phyloP scores from a whole-genome alignment of 2,797 vertebrate genomes.

The Mus caroli region DNA sequence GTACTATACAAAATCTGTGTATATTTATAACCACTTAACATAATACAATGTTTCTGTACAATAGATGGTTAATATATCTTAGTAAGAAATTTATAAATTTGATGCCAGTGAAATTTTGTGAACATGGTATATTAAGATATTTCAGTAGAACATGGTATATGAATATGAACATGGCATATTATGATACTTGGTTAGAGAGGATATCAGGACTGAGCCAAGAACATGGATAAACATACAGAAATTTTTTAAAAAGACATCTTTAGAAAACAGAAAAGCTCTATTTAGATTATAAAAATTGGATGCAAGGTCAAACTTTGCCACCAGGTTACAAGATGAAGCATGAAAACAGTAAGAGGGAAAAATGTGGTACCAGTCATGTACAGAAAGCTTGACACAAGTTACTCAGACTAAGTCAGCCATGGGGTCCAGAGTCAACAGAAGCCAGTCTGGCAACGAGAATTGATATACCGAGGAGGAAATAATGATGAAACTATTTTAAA shows the following conservation, averaged over 20 bases:
- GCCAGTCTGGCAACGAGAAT: constrained; percentile 11
- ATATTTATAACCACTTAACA: not conserved
- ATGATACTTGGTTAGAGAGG: constrained; percentile 38
- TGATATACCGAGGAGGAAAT: constrained; percentile 13
- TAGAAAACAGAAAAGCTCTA: constrained; percentile 4
- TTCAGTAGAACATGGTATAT: not conserved
- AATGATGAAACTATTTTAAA: constrained; percentile 42
- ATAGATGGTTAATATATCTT: constrained; percentile 4
- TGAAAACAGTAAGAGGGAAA: not conserved
- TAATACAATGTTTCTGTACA: not conserved
- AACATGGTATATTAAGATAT: not conserved
- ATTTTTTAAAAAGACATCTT: constrained; percentile 13
- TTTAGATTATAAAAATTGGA: not conserved
- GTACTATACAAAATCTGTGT: not conserved
- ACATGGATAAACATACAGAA: constrained; percentile 37
- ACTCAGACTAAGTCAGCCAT: not conserved
- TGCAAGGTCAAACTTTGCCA: not conserved
- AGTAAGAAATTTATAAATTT: constrained; percentile 39
- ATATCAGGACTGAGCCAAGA: constrained; percentile 7
- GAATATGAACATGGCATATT: not conserved
- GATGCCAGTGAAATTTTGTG: not conserved
- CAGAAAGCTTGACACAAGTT: not conserved
- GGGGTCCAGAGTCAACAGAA: not conserved
- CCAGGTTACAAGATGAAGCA: constrained; percentile 27
- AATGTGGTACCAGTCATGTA: not conserved